Conservation (phyloP, 2,113 vertebrate species). For the Rhadina sibilatrix region DNA sequence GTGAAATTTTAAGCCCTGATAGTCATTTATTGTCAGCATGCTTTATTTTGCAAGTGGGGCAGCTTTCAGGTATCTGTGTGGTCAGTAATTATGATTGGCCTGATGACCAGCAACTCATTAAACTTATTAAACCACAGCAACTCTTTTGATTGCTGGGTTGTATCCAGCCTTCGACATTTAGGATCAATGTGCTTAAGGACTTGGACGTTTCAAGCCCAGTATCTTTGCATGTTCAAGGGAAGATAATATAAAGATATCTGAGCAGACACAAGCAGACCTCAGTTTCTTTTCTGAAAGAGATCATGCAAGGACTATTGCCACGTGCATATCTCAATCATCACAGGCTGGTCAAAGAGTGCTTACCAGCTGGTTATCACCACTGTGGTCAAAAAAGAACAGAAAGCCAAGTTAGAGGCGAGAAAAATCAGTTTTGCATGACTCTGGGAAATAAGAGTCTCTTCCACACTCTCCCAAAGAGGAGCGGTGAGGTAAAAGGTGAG, state of each 20-base stretch:
- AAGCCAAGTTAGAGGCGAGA: slow-evolving; percentile 2
- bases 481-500: background rate
- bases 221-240: background rate
- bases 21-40: background rate
- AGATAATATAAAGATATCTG: background rate
- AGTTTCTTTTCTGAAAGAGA: slow-evolving; percentile 50
- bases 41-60: background rate
- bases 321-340: background rate
- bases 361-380: slow-evolving; percentile 16
- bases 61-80: background rate
- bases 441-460: background rate
- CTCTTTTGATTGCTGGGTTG: background rate
- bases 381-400: slow-evolving; percentile 38
- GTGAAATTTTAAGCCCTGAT: background rate
- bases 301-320: background rate
- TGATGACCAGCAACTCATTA: background rate
- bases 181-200: background rate
- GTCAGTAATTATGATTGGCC: background rate
- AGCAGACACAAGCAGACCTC: background rate
- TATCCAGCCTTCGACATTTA: background rate
- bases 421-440: background rate
- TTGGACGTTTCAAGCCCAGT: accelerated
- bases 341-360: background rate
- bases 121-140: background rate
- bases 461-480: background rate